A percentile compares a stretch with the other conserved stretches of the same genome.
These are phyloP conservation scores for Sarcophaga peregrina DNA, from an alignment of 1,140 invertebrate genomes.

Conservation along the genomic window DNA sequence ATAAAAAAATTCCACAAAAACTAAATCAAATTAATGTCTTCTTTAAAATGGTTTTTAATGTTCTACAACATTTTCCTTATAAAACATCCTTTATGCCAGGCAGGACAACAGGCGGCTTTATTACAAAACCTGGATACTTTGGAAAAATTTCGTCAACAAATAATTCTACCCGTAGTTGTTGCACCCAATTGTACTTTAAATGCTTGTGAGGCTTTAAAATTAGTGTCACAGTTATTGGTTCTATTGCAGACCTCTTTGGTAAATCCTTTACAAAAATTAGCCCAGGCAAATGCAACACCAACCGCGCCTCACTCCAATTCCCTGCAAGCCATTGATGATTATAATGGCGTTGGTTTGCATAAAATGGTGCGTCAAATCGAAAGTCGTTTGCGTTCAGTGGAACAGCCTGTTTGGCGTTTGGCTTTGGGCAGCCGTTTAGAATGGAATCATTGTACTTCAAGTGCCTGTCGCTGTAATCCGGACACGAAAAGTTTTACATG, in stretches of 20 bases:
- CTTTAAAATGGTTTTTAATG: background rate
- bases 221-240: slow-evolving; percentile 57
- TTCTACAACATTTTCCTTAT: background rate
- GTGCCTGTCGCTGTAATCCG: slow-evolving; percentile 73
- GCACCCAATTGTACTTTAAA: slow-evolving; percentile 52
- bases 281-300: background rate
- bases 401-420: slow-evolving; percentile 82
- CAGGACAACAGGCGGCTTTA: background rate
- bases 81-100: background rate
- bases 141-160: slow-evolving; percentile 53
- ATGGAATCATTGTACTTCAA: slow-evolving; percentile 79
- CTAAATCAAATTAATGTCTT: background rate
- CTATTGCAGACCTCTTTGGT: slow-evolving; percentile 48
- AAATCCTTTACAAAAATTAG: background rate
- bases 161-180: slow-evolving; percentile 53
- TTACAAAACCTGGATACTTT: slow-evolving; percentile 50
- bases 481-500: slow-evolving; percentile 78
- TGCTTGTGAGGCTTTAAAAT: slow-evolving; percentile 57
- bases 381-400: slow-evolving; percentile 76
- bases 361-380: slow-evolving; percentile 71
- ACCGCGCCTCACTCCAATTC: too few species aligned
- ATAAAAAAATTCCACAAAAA: too few species aligned
- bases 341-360: slow-evolving; percentile 49
- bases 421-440: slow-evolving; percentile 69
- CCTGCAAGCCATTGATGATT: slow-evolving; percentile 42